phyloP scores from a whole-genome alignment of 2,113 vertebrate genomes.

The Syrmaticus mikado region DNA sequence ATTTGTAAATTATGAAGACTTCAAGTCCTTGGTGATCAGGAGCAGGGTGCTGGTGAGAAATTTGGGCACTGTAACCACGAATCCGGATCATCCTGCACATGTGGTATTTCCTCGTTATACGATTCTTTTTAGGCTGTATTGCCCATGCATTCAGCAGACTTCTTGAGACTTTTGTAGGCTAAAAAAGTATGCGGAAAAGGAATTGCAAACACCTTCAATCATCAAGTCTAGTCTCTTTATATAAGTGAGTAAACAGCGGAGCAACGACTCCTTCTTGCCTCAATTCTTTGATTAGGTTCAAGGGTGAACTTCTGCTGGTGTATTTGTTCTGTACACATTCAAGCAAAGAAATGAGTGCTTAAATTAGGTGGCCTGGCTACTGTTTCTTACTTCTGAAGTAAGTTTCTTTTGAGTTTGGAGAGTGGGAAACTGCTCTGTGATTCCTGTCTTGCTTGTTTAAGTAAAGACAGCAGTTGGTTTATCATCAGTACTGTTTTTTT shows the following conservation, averaged over 20 bases:
- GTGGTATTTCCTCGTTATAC: not conserved
- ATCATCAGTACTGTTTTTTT: not conserved
- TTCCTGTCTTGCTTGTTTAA: not conserved
- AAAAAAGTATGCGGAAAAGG: not conserved
- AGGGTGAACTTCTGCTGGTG: not conserved
- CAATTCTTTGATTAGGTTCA: not conserved
- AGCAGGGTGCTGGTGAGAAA: not conserved
- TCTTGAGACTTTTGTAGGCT: not conserved
- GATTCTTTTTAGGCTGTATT: not conserved
- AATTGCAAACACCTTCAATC: not conserved
- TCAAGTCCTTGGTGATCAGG: not conserved
- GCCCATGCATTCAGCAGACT: not conserved
- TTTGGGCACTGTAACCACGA: not conserved
- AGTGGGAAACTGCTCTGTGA: not conserved
- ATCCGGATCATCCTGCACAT: not conserved
- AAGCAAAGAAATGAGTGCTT: not conserved
- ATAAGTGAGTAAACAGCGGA: not conserved
- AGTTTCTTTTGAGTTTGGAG: not conserved
- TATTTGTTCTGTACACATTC: not conserved
- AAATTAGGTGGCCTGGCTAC: not conserved
- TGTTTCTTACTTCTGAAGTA: not conserved
- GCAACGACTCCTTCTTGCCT: slow-evolving; percentile 24
- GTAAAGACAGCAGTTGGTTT: not conserved
- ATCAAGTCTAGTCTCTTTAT: not conserved
- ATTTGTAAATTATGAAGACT: not conserved